Conservation (phyloP, 2,113 vertebrate genomes). For the Cephalopholis sonnerati region DNA sequence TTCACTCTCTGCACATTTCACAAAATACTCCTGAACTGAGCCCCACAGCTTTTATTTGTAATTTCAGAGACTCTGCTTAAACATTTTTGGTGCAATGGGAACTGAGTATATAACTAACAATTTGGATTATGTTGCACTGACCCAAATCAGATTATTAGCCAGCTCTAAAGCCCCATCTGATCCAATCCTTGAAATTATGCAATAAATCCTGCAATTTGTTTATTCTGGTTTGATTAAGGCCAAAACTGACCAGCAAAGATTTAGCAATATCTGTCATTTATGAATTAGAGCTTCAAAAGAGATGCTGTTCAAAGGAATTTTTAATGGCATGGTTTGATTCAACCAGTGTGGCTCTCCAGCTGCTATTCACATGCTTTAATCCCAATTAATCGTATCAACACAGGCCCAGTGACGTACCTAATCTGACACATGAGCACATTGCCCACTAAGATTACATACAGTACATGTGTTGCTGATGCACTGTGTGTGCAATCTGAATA, state of each 20-base stretch:
- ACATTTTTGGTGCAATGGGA: not conserved
- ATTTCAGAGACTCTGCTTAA: not conserved
- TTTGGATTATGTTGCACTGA: not conserved
- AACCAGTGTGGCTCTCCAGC: not conserved
- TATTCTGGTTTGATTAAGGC: not conserved
- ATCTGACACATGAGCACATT: conserved; percentile 22
- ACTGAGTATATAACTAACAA: not conserved
- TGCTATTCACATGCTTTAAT: conserved; percentile 28
- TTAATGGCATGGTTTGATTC: conserved; percentile 15
- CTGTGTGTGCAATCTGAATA: not conserved
- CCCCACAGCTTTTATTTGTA: not conserved
- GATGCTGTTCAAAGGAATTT: not conserved
- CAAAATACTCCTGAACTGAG: not conserved
- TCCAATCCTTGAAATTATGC: conserved; percentile 4
- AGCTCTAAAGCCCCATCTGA: not conserved
- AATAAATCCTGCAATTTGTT: conserved; percentile 15
- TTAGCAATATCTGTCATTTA: conserved; percentile 9
- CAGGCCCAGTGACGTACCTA: not conserved
- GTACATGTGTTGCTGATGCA: not conserved
- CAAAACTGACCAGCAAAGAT: conserved; percentile 21
- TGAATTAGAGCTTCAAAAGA: conserved; percentile 20
- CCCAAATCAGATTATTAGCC: conserved; percentile 7
- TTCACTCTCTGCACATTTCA: not conserved
- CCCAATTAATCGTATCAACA: conserved; percentile 28
- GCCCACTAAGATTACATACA: not conserved